These are phyloP conservation scores for Psococerastis gibbosa DNA, from an alignment of 2,888 invertebrate genomes.

Conservation along the genomic window DNA sequence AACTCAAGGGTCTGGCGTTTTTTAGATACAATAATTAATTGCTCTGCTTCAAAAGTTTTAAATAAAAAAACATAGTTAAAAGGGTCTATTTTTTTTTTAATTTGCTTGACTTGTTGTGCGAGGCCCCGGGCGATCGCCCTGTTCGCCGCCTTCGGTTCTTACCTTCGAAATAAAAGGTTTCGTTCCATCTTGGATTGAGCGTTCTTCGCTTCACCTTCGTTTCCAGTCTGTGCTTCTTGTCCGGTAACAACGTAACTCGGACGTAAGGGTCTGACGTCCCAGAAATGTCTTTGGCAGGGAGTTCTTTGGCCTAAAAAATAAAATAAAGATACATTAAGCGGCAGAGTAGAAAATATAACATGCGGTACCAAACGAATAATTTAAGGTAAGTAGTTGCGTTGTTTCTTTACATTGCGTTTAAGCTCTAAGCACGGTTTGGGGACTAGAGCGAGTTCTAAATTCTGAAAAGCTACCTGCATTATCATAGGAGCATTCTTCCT, in stretches of 20 bases:
- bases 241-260: conserved; percentile 70
- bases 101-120: too few relatives aligned
- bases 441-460: too few relatives aligned
- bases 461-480: too few relatives aligned
- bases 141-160: too few relatives aligned
- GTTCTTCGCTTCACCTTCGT: conserved; percentile 84
- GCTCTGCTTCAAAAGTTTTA: too few relatives aligned
- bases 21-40: too few relatives aligned
- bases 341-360: conserved; percentile 12
- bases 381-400: conserved; percentile 6
- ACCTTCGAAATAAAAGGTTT: conserved; percentile 85
- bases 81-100: too few relatives aligned
- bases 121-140: too few relatives aligned
- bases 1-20: too few relatives aligned
- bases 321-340: too few relatives aligned
- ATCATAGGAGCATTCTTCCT: too few relatives aligned
- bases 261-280: conserved; percentile 89
- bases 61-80: too few relatives aligned
- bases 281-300: conserved; percentile 83
- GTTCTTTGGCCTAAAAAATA: conserved; percentile 58
- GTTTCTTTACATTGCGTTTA: conserved; percentile 8
- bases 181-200: conserved; percentile 82
- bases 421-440: conserved; percentile 7
- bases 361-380: background rate
- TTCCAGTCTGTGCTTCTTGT: conserved; percentile 80